Percentiles rank a stretch among this genome's conserved stretches.
Evolutionary conservation across 64 coral and sea anemone species (phyloP).

Genomic region (Dendrophyllia cribrosa): DNA sequence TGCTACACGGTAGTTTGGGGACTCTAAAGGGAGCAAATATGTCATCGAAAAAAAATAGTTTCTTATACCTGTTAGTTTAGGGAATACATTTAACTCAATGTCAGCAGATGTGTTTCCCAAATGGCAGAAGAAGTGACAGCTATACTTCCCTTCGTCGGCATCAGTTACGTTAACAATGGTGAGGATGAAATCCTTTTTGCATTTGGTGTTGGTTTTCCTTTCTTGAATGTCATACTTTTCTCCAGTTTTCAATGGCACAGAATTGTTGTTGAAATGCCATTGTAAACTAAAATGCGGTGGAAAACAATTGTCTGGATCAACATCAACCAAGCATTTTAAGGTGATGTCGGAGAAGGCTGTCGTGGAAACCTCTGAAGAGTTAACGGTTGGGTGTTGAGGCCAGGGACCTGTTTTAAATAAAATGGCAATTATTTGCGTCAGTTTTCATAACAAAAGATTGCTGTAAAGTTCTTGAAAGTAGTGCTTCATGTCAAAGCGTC

Average conservation of each 20-base stretch:
- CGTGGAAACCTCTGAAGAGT: not conserved
- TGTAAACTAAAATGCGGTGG: too few relatives aligned
- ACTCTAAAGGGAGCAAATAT: too few relatives aligned
- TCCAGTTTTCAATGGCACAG: not conserved
- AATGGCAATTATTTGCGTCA: too few relatives aligned
- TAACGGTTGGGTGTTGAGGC: too few relatives aligned
- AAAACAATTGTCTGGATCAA: not conserved
- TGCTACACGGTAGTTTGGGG: too few relatives aligned
- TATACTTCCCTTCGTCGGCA: not conserved
- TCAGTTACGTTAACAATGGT: not conserved
- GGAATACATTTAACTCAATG: not conserved
- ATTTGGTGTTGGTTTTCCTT: not conserved
- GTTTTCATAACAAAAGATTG: too few relatives aligned
- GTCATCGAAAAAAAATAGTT: too few relatives aligned
- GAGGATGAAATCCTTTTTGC: not conserved
- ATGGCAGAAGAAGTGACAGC: not conserved
- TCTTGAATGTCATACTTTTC: not conserved
- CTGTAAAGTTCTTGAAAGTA: too few relatives aligned
- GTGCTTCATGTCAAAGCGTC: too few relatives aligned
- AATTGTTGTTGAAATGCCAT: not conserved
- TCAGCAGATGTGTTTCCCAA: not conserved
- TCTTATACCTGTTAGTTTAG: not conserved
- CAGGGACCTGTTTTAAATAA: not conserved
- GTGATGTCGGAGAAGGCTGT: not conserved
- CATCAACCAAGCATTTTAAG: not conserved